Evolutionary conservation across 2,888 invertebrate species (phyloP).

Genomic region (Limnephilus lunatus): DNA sequence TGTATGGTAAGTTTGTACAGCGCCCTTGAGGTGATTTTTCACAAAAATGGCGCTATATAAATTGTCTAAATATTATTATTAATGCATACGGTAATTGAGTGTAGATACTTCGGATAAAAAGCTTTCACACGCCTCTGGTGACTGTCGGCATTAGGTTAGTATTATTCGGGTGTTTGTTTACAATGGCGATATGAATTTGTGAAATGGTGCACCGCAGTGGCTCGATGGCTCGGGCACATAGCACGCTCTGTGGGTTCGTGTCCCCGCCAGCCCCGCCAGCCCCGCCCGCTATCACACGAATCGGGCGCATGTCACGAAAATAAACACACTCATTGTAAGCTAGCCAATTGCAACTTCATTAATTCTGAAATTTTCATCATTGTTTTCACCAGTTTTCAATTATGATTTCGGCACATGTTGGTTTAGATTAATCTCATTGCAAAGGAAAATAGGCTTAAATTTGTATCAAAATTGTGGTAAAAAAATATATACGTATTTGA

Average conservation of each 20-base stretch:
- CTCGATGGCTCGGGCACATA: not conserved
- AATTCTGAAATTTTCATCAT: not conserved
- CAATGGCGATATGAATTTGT: not conserved
- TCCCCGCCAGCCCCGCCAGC: not conserved
- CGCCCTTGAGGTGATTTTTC: too few species aligned
- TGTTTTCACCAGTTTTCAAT: not conserved
- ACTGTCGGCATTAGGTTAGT: not conserved
- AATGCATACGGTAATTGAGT: not conserved
- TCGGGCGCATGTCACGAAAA: not conserved
- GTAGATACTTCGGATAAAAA: not conserved
- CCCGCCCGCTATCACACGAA: not conserved
- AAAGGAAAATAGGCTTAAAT: not conserved
- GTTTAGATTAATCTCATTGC: not conserved
- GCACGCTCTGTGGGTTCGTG: not conserved
- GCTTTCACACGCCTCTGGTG: not conserved
- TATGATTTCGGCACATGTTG: not conserved
- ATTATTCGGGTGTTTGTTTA: not conserved
- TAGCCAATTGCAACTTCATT: not conserved
- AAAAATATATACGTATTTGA: not conserved
- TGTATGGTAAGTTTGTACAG: too few species aligned
- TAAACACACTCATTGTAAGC: not conserved
- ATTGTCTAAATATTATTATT: too few species aligned
- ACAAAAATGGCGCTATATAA: too few species aligned
- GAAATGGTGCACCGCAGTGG: conserved; percentile 10
- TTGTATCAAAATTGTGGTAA: not conserved